Evolutionary conservation across 2,888 invertebrate species (phyloP).

Genomic region (Eustalomyia histrio): DNA sequence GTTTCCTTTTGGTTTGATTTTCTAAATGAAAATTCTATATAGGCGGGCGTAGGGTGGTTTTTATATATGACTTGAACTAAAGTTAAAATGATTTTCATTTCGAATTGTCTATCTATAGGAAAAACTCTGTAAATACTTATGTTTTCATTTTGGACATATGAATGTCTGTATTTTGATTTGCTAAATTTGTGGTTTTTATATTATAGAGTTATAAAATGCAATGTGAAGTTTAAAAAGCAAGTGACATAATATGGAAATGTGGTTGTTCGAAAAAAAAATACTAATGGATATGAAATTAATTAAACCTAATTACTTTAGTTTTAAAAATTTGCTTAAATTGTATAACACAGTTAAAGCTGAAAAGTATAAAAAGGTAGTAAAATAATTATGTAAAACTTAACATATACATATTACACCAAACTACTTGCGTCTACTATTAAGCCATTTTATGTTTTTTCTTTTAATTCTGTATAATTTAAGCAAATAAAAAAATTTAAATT

Average conservation of each 20-base stretch:
- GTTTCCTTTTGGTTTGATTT: conserved; percentile 41
- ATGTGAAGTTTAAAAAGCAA: conserved; percentile 7
- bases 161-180: conserved; percentile 14
- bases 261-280: conserved; percentile 9
- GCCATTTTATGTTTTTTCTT: too few species aligned
- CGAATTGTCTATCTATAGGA: not conserved
- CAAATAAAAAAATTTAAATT: too few species aligned
- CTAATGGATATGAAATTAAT: conserved; percentile 37
- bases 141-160: not conserved
- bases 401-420: too few species aligned
- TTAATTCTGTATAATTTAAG: too few species aligned
- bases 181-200: conserved; percentile 28
- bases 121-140: not conserved
- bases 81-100: not conserved
- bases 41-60: not conserved
- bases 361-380: not conserved
- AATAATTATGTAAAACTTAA: too few species aligned
- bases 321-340: not conserved
- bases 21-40: conserved; percentile 33
- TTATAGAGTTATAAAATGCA: conserved; percentile 9
- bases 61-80: conserved; percentile 3
- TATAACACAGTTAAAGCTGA: not conserved
- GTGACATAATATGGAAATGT: conserved; percentile 35
- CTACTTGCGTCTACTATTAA: too few species aligned
- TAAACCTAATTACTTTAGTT: conserved; percentile 21